phyloP scores from a whole-genome alignment of 1,140 invertebrate genomes.

The Tyrophagus putrescentiae region DNA sequence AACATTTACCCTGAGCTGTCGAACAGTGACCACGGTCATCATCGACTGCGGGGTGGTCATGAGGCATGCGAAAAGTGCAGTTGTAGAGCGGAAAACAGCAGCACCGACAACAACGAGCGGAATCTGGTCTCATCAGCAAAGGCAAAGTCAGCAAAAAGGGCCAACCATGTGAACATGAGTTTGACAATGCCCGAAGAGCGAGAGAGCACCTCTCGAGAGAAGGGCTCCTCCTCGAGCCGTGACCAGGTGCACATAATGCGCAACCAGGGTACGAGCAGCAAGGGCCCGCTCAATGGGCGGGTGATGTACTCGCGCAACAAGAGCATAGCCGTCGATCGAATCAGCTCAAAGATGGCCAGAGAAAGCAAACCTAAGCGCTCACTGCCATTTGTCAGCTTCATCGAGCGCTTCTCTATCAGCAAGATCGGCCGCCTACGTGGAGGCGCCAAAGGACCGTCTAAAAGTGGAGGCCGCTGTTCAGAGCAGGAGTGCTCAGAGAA shows the following conservation, averaged over 20 bases:
- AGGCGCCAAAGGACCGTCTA: too few relatives aligned
- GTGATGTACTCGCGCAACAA: conserved; percentile 2
- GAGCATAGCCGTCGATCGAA: neutral
- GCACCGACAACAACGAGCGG: neutral
- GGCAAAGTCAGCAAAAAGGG: neutral
- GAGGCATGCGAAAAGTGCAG: neutral
- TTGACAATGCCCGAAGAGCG: neutral
- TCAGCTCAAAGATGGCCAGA: neutral
- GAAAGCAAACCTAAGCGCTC: neutral
- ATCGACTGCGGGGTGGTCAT: neutral
- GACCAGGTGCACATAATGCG: conserved; percentile 6
- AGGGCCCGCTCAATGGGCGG: neutral
- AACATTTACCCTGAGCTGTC: conserved; percentile 16
- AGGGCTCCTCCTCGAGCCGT: neutral
- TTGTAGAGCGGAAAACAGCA: neutral
- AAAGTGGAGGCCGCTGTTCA: too few relatives aligned
- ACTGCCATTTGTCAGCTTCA: neutral
- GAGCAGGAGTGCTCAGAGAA: neutral
- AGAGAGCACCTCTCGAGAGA: neutral
- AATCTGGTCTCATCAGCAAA: neutral
- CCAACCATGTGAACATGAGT: too few relatives aligned
- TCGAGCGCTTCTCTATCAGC: neutral
- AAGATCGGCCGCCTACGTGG: neutral
- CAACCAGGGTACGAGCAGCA: neutral
- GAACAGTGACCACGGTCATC: neutral